These are phyloP conservation scores for Australoheros facetus DNA, from an alignment of 2,797 vertebrate species.

Conservation along the genomic window DNA sequence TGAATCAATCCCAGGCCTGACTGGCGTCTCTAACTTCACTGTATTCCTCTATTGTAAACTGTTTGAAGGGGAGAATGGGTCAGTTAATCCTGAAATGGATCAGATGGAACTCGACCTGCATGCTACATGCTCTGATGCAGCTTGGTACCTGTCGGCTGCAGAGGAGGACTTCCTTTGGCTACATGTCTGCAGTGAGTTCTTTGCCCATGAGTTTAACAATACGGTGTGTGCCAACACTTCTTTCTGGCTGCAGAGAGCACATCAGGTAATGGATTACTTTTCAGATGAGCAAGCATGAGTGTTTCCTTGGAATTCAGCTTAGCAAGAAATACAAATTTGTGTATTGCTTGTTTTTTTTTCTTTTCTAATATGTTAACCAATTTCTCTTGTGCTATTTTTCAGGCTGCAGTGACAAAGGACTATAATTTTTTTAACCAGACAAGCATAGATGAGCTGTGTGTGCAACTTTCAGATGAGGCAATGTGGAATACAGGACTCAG, in stretches of 20 bases:
- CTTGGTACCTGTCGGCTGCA: conserved; percentile 87
- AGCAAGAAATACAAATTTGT: background rate
- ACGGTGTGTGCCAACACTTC: conserved; percentile 87
- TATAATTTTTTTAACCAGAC: conserved; percentile 79
- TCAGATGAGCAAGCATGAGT: background rate
- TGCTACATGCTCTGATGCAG: conserved; percentile 85
- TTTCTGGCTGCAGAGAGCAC: conserved; percentile 82
- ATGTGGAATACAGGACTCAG: conserved; percentile 44
- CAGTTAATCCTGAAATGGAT: conserved; percentile 63
- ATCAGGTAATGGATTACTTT: conserved; percentile 71
- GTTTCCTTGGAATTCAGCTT: background rate
- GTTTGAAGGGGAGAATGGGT: conserved; percentile 76
- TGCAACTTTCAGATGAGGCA: conserved; percentile 71
- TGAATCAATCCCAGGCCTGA: conserved; percentile 82
- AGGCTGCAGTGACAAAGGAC: conserved; percentile 76
- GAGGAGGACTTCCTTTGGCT: conserved; percentile 89
- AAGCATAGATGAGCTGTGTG: conserved; percentile 83
- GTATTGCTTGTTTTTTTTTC: background rate
- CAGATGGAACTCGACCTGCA: conserved; percentile 78
- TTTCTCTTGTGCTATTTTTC: conserved; percentile 34
- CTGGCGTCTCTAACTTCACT: conserved; percentile 90
- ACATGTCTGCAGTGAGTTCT: conserved; percentile 87
- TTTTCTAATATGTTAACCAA: background rate
- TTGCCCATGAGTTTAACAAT: conserved; percentile 87
- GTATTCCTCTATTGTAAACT: conserved; percentile 90